Percentiles rank a stretch among this genome's conserved stretches.
These are phyloP conservation scores for Eremophila alpestris DNA, from an alignment of 2,797 vertebrate species.

Conservation along the genomic window DNA sequence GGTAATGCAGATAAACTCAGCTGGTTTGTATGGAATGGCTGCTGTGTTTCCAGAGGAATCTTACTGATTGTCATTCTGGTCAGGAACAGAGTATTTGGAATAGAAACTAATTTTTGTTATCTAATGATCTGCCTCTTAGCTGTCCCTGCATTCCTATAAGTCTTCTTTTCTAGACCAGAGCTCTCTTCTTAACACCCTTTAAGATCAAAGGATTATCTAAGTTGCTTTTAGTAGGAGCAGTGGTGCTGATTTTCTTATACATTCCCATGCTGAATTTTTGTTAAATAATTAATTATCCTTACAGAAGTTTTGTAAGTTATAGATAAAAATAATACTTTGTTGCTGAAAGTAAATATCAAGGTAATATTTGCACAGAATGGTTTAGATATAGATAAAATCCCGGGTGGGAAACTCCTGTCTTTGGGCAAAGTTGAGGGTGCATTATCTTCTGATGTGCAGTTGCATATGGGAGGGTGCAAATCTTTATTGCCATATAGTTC, in stretches of 20 bases:
- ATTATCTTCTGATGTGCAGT: fast-evolving
- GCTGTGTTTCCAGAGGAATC: neutral
- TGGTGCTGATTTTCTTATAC: neutral
- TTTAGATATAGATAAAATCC: neutral
- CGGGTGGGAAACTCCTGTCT: neutral
- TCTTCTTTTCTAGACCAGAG: neutral
- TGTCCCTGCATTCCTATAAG: neutral
- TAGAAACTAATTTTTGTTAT: neutral
- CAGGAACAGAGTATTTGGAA: neutral
- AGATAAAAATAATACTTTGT: neutral
- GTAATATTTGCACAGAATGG: neutral
- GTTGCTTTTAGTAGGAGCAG: neutral
- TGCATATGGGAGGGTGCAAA: neutral
- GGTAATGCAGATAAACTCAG: neutral
- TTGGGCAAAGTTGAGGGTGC: neutral
- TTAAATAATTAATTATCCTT: neutral
- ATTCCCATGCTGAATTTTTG: neutral
- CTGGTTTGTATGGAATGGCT: neutral
- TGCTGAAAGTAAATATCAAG: neutral
- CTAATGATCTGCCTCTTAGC: neutral
- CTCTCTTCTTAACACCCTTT: neutral
- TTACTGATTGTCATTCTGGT: neutral
- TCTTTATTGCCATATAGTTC: neutral
- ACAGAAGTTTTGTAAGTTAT: neutral
- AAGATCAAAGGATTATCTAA: neutral